A percentile compares a stretch with the other conserved stretches of the same genome.
These are phyloP conservation scores for Gnatocerus cornutus DNA, from an alignment of 2,888 invertebrate species.

Conservation along the genomic window DNA sequence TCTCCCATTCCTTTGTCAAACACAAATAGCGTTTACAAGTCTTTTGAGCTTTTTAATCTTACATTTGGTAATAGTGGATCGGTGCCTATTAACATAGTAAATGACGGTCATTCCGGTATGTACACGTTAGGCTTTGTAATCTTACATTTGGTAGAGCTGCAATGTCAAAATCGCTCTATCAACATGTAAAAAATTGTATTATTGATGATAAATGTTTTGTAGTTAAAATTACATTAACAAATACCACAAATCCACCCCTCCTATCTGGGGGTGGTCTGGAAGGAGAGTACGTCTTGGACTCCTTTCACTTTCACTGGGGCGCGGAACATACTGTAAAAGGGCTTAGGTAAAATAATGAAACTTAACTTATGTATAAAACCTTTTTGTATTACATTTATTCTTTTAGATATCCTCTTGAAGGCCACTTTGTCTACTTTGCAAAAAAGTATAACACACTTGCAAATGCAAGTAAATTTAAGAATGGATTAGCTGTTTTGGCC, in stretches of 20 bases:
- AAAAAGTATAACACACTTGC: neutral
- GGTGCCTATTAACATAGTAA: neutral
- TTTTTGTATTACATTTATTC: no score
- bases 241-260: no score
- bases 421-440: conserved; percentile 3
- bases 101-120: conserved; percentile 9
- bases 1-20: neutral
- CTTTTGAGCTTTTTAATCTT: neutral
- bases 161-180: no score
- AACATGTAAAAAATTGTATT: no score
- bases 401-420: conserved; percentile 5
- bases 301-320: conserved; percentile 15
- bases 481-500: neutral
- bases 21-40: neutral
- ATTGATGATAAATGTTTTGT: no score
- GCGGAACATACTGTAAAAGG: conserved; percentile 4
- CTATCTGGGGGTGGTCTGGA: conserved; percentile 6
- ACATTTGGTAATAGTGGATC: neutral
- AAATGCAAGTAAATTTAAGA: neutral
- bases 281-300: conserved; percentile 3
- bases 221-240: neutral
- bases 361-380: no score
- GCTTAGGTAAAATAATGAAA: neutral
- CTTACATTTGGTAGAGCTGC: no score
- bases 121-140: no score